Percentiles rank a stretch among this genome's conserved stretches.
phyloP scores from a whole-genome alignment of 2,888 invertebrate genomes.

The Sinohyriopsis cumingii region DNA sequence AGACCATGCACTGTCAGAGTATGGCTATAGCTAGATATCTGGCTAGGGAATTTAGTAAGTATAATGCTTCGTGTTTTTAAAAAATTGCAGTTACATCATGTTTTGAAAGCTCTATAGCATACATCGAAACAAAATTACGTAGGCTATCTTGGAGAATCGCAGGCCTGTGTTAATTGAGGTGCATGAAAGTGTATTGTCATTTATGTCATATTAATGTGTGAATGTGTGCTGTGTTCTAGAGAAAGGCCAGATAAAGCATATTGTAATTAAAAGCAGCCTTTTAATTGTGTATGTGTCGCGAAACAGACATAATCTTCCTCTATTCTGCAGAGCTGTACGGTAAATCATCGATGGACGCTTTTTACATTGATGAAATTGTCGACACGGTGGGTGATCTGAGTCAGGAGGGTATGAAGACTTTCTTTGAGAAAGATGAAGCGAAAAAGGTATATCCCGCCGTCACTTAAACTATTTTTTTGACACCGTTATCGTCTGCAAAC shows the following conservation, averaged over 20 bases:
- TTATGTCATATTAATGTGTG: too few relatives aligned
- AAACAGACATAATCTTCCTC: neutral
- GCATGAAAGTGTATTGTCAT: too few relatives aligned
- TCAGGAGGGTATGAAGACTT: constrained; percentile 13
- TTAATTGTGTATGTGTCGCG: neutral
- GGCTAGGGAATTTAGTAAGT: constrained; percentile 41
- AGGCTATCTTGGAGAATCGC: too few relatives aligned
- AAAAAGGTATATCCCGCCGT: constrained; percentile 16
- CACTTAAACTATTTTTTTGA: too few relatives aligned
- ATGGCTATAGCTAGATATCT: constrained; percentile 44
- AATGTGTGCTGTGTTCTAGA: too few relatives aligned
- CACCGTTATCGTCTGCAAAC: too few relatives aligned
- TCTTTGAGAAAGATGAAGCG: constrained; percentile 25
- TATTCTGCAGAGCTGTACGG: constrained; percentile 31
- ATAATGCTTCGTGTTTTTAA: too few relatives aligned
- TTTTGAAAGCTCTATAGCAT: too few relatives aligned
- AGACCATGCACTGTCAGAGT: constrained; percentile 34
- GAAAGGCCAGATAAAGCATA: too few relatives aligned
- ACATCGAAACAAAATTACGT: too few relatives aligned
- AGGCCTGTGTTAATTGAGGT: too few relatives aligned
- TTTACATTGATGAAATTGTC: constrained; percentile 27
- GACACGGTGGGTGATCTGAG: constrained; percentile 24
- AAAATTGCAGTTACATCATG: too few relatives aligned
- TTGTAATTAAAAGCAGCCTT: neutral
- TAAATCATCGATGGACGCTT: constrained; percentile 21